Percentiles rank a stretch among this genome's conserved stretches.
Evolutionary conservation across 2,113 vertebrate species (phyloP).

Genomic region (Phyllostomus hastatus): DNA sequence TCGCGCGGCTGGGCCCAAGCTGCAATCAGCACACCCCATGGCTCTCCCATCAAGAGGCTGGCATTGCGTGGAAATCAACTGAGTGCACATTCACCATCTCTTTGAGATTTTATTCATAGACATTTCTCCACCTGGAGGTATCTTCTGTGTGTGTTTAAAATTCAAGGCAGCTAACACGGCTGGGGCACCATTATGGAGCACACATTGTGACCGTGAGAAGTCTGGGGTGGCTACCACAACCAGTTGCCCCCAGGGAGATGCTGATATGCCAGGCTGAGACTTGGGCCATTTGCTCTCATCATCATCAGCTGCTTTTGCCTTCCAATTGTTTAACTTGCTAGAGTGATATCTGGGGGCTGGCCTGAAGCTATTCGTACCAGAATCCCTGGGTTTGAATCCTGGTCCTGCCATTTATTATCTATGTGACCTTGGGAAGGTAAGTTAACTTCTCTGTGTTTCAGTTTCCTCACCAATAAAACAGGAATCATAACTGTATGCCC

Average conservation of each 20-base stretch:
- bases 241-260: neutral
- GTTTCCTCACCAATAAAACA: neutral
- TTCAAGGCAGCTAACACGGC: neutral
- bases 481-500: neutral
- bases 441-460: neutral
- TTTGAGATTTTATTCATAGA: neutral
- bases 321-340: neutral
- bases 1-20: neutral
- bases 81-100: neutral
- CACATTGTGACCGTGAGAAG: accelerated
- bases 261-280: neutral
- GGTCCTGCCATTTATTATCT: neutral
- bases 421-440: neutral
- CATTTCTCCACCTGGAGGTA: neutral
- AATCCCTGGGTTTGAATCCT: neutral
- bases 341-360: no score
- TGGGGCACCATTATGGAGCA: neutral
- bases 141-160: neutral
- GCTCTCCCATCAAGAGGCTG: neutral
- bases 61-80: neutral
- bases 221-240: neutral
- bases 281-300: neutral
- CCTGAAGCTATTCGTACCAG: neutral
- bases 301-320: neutral
- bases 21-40: neutral